These are phyloP conservation scores for Phaenicophaeus curvirostris DNA, from an alignment of 2,797 vertebrate genomes.

Conservation along the genomic window DNA sequence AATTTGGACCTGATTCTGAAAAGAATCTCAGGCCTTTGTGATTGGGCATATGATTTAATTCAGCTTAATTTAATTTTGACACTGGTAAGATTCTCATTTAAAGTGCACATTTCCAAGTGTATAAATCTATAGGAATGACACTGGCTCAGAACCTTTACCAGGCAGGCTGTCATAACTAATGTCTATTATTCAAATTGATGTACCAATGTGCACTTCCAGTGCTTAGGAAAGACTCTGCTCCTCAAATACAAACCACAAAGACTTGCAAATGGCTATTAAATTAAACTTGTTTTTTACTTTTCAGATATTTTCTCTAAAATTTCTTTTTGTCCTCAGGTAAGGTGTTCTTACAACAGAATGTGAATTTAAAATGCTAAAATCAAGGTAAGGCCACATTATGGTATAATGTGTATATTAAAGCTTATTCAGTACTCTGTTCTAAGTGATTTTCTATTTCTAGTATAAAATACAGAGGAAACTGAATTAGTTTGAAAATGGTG, in stretches of 20 bases:
- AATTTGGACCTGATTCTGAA: constrained; percentile 65
- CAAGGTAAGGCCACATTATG: not conserved
- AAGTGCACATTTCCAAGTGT: constrained; percentile 39
- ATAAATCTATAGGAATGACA: constrained; percentile 65
- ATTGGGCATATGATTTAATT: constrained; percentile 56
- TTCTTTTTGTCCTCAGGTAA: constrained; percentile 26
- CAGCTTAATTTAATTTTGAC: constrained; percentile 62
- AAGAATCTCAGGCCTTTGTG: constrained; percentile 53
- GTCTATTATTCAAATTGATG: constrained; percentile 65
- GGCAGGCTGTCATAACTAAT: constrained; percentile 62
- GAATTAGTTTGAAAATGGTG: not conserved
- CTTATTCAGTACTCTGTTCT: not conserved
- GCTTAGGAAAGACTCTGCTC: constrained; percentile 59
- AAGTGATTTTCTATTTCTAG: not conserved
- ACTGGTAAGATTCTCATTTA: constrained; percentile 42
- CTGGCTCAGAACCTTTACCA: constrained; percentile 62
- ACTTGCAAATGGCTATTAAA: constrained; percentile 68
- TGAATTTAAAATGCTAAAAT: constrained; percentile 22
- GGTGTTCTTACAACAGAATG: not conserved
- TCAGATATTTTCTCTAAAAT: constrained; percentile 46
- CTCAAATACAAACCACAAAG: constrained; percentile 69
- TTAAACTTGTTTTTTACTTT: constrained; percentile 18
- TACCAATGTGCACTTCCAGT: constrained; percentile 41
- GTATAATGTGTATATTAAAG: not conserved
- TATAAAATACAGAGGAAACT: not conserved